Percentiles rank a stretch among this genome's conserved stretches.
These are phyloP conservation scores for Dufourea novaeangliae DNA, from an alignment of 1,140 invertebrate species.

Conservation along the genomic window DNA sequence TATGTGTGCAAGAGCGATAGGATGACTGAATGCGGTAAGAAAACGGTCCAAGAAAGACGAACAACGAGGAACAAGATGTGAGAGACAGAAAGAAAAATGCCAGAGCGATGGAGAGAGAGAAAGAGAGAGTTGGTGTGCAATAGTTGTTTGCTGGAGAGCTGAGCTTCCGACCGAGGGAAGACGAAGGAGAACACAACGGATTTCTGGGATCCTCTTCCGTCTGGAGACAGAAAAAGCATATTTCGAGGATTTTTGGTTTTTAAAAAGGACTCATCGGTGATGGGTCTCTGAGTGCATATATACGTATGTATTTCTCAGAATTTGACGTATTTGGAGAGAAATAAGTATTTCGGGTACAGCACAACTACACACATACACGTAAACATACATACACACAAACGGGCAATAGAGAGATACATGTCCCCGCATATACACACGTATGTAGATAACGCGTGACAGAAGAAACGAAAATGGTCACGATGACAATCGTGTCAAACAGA, in stretches of 20 bases:
- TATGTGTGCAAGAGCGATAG: neutral
- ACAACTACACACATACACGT: slow-evolving; percentile 34
- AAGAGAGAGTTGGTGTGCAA: slow-evolving; percentile 44
- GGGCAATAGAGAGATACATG: neutral
- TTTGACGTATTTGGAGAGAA: slow-evolving; percentile 5
- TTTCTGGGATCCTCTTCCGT: slow-evolving; percentile 25
- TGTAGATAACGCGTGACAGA: neutral
- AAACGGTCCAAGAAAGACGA: neutral
- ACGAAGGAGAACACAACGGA: neutral
- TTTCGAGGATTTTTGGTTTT: slow-evolving; percentile 36
- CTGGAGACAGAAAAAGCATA: neutral
- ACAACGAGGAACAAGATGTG: neutral
- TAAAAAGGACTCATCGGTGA: neutral
- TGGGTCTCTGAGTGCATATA: neutral
- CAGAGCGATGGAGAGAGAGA: neutral
- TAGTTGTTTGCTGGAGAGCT: slow-evolving; percentile 28
- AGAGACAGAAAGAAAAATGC: too few species aligned
- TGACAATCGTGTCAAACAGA: neutral
- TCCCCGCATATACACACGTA: neutral
- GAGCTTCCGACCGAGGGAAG: slow-evolving; percentile 7
- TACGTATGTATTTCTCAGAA: neutral
- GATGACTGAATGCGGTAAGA: slow-evolving; percentile 24
- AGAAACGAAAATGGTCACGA: neutral
- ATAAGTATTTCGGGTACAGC: slow-evolving; percentile 43
- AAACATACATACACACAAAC: neutral